phyloP scores from a whole-genome alignment of 2,113 vertebrate species.

The Pachycephala philippinensis region DNA sequence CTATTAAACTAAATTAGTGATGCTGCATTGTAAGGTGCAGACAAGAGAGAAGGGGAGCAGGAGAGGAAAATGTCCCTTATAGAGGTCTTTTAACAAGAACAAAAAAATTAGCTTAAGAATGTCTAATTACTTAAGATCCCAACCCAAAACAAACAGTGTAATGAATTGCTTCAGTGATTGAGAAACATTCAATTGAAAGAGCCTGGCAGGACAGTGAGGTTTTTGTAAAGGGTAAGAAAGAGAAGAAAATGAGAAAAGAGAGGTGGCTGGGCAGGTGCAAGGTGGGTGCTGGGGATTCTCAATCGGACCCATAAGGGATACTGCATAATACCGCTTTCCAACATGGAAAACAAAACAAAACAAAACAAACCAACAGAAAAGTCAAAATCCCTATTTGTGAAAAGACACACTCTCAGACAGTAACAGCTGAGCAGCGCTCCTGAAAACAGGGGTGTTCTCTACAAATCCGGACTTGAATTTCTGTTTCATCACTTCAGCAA shows the following conservation, averaged over 20 bases:
- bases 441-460: not conserved
- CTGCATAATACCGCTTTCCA: not conserved
- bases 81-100: not conserved
- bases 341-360: not conserved
- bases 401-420: not conserved
- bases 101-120: not conserved
- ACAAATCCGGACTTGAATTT: not conserved
- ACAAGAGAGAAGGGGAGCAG: rapidly evolving
- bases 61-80: not conserved
- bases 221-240: not conserved
- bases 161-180: not conserved
- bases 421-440: not conserved
- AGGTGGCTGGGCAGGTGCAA: not conserved
- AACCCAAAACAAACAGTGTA: not conserved
- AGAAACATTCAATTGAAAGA: not conserved
- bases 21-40: not conserved
- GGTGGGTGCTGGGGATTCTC: not conserved
- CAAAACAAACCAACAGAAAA: not conserved
- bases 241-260: not conserved
- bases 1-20: not conserved
- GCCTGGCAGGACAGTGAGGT: not conserved
- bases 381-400: not conserved
- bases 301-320: not conserved
- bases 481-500: not conserved
- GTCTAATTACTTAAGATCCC: not conserved